Evolutionary conservation across 2,888 invertebrate species (phyloP), one percentile per base, ranked within the genome.

Genomic region (Druceiella hillmani): DNA sequence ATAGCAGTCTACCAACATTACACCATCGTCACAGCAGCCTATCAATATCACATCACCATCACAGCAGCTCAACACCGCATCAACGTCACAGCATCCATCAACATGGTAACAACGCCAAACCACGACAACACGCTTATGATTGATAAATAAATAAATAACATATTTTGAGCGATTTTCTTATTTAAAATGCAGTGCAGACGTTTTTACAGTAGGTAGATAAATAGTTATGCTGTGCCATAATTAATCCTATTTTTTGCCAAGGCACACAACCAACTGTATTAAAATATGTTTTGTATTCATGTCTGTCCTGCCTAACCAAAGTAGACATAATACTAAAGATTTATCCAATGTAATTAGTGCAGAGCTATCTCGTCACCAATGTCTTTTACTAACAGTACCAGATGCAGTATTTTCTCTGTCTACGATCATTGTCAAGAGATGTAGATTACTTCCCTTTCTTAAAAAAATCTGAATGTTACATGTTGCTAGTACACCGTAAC

Each of bases 231-330:
- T 38, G 33, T 39, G 27, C 39, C 39, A 35, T 28, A 28, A 26
- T 28, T 39, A 35, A 39, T 38, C 38, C 32, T 38, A 40, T 16
- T 32, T 36, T 40, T 36, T 40, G 40, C 36, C 32, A 40, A 37
- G 40, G 36, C 26, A 40, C 40, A 38, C 33, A 17, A 33, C 38
- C 38, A 22, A 37, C 24, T 39, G 36, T 24, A 36, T 40, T 40
- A 31, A 40, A 40, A 36, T 40, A 40, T 24, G 31, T 40, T 40
- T 39, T 39, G 34, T 39, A 39, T 29, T 40, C 37, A 37, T 41
- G 36, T 33, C 37, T 41, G 37, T 33, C 37, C 33, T 41, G 40
- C 27, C 37, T 37, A 24, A 37, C 37, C 32, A 32, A 32, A 32
- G 26, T 36, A 25, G 40, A 30, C 26, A 30, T 32, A 26, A 36